Percentiles rank a stretch among this genome's conserved stretches.
Conservation (phyloP, 2,888 invertebrate genomes). For the Nemapogon koenigi region DNA sequence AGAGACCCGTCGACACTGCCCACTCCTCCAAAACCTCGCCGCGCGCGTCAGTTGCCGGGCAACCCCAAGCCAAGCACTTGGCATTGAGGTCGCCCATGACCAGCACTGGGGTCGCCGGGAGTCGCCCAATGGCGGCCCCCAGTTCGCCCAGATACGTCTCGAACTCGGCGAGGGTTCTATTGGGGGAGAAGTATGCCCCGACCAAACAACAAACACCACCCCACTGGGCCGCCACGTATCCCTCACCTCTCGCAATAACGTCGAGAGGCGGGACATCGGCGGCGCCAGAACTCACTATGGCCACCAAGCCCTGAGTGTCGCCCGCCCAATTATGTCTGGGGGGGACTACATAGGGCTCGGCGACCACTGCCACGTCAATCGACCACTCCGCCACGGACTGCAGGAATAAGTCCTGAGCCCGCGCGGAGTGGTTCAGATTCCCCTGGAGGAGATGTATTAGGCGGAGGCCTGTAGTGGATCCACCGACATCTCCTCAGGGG, state of each 20-base stretch:
- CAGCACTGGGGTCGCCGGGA: neutral
- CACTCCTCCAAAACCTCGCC: conserved; percentile 15
- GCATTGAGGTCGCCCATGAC: conserved; percentile 17
- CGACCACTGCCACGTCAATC: too few species aligned
- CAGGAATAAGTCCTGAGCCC: too few species aligned
- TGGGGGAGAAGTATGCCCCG: conserved; percentile 19
- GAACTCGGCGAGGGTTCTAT: conserved; percentile 16
- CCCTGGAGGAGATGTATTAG: too few species aligned
- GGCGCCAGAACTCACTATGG: conserved; percentile 1
- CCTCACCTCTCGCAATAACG: neutral
- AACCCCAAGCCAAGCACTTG: conserved; percentile 7
- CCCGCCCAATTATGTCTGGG: conserved; percentile 12
- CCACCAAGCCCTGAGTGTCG: conserved; percentile 6
- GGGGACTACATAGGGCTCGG: too few species aligned
- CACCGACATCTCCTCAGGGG: too few species aligned
- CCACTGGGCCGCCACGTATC: conserved; percentile 8
- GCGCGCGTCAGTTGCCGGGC: conserved; percentile 11
- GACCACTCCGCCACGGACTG: too few species aligned
- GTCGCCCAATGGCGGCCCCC: conserved; percentile 5
- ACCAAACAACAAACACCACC: conserved; percentile 9
- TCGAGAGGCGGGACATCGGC: neutral
- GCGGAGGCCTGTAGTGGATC: too few species aligned
- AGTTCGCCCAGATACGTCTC: conserved; percentile 14
- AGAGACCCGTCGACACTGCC: conserved; percentile 11
- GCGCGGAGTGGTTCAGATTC: too few species aligned